Conservation (phyloP, 2,888 invertebrate species). For the Sphaerophoria rueppellii region DNA sequence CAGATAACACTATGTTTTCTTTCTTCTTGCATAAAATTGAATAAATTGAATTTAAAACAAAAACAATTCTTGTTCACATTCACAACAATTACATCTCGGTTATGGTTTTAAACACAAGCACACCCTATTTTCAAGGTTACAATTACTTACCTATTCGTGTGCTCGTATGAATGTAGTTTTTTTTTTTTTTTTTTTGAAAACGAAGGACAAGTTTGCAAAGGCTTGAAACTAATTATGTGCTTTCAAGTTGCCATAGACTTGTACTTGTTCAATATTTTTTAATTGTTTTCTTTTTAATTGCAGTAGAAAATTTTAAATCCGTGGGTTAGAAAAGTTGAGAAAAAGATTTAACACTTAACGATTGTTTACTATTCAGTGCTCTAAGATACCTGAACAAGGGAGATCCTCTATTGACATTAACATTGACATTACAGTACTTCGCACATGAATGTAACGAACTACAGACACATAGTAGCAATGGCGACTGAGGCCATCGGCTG, state of each 20-base stretch:
- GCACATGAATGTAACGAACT: too few relatives aligned
- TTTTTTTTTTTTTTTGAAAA: conserved; percentile 42
- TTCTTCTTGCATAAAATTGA: not conserved
- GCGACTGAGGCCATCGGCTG: too few relatives aligned
- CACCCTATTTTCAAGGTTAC: conserved; percentile 63
- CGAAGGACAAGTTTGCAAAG: conserved; percentile 57
- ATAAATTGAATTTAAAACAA: not conserved
- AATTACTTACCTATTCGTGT: not conserved
- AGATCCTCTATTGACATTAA: too few relatives aligned
- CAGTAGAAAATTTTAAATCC: not conserved
- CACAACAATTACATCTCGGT: conserved; percentile 28
- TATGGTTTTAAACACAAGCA: conserved; percentile 33
- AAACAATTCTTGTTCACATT: conserved; percentile 34
- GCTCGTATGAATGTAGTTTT: not conserved
- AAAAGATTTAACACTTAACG: too few relatives aligned
- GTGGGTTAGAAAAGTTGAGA: not conserved
- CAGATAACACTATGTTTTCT: conserved; percentile 13
- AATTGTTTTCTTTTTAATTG: conserved; percentile 14
- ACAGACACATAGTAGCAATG: too few relatives aligned
- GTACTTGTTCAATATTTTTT: conserved; percentile 12
- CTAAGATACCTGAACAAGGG: too few relatives aligned
- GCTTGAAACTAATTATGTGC: conserved; percentile 44
- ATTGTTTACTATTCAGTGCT: too few relatives aligned
- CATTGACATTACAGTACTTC: too few relatives aligned
- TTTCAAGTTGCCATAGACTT: conserved; percentile 21